Conservation (phyloP, 2,888 invertebrate species). For the Metallyticus violacea region DNA sequence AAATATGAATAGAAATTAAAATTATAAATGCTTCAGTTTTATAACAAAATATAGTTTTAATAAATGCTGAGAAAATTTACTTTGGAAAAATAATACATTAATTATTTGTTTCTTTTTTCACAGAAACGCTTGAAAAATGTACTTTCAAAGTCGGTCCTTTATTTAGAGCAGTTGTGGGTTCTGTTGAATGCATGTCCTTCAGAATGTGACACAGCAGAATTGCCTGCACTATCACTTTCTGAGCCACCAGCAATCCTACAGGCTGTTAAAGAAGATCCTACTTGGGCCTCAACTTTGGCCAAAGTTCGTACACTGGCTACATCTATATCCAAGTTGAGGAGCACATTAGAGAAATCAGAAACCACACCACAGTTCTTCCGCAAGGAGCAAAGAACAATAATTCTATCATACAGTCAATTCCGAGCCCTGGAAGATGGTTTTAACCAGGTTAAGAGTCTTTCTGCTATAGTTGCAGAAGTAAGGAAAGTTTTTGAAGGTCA, state of each 20-base stretch:
- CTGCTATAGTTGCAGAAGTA: background rate
- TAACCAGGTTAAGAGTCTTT: background rate
- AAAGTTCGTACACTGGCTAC: conserved; percentile 9
- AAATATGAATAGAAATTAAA: too few species aligned
- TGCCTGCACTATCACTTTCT: background rate
- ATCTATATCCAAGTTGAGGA: conserved; percentile 3
- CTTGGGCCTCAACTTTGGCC: conserved; percentile 22
- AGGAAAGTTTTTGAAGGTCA: background rate
- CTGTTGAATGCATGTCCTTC: conserved; percentile 63
- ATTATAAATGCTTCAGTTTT: too few species aligned
- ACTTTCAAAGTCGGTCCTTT: conserved; percentile 52
- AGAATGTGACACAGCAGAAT: conserved; percentile 33
- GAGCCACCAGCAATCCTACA: background rate
- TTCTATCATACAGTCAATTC: background rate
- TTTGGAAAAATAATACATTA: too few species aligned
- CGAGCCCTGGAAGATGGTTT: background rate
- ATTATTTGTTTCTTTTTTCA: background rate
- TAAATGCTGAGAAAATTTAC: too few species aligned
- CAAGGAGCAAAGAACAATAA: background rate
- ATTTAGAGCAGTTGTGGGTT: conserved; percentile 66
- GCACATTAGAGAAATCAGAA: background rate
- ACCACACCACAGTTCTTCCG: background rate
- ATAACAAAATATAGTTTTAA: too few species aligned
- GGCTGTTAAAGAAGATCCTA: conserved; percentile 19
- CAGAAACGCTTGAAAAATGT: conserved; percentile 49